Evolutionary conservation across 2,888 invertebrate species (phyloP).

Genomic region (Aleiodes testaceus): DNA sequence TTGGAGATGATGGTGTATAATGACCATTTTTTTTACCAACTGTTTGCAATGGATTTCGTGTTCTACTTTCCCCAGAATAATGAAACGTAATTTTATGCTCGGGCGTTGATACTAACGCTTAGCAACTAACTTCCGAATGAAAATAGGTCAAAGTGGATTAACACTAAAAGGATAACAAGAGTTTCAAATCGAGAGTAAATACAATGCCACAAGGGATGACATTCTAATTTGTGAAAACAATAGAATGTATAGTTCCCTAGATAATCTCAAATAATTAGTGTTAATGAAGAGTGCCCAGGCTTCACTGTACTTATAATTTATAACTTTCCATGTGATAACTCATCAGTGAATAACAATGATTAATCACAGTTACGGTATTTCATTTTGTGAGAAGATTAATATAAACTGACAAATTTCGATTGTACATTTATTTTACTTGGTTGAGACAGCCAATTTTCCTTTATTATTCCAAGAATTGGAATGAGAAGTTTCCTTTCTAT

Average conservation of each 20-base stretch:
- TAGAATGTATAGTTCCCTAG: slow-evolving; percentile 11
- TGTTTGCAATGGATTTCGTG: background rate
- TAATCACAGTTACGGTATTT: slow-evolving; percentile 1
- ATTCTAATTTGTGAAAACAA: slow-evolving; percentile 1
- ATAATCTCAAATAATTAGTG: slow-evolving; percentile 9
- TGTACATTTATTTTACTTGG: background rate
- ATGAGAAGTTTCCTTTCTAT: no score
- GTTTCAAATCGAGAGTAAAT: background rate
- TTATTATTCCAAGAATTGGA: no score
- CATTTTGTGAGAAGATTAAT: background rate
- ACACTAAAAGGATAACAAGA: background rate
- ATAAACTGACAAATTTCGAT: background rate
- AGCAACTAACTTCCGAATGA: background rate
- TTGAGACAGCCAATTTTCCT: no score
- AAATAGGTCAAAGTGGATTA: background rate
- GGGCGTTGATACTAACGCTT: no score
- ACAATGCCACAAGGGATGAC: slow-evolving; percentile 3
- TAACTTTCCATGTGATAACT: background rate
- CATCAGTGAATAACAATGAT: slow-evolving; percentile 3
- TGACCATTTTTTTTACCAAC: no score
- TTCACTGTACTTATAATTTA: background rate
- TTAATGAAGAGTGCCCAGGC: slow-evolving; percentile 12
- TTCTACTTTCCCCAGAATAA: background rate
- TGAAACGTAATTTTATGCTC: background rate
- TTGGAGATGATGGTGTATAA: no score